A percentile compares a stretch with the other conserved stretches of the same genome.
Conservation (phyloP, 2,888 invertebrate species). For the Perizoma flavofasciatum region DNA sequence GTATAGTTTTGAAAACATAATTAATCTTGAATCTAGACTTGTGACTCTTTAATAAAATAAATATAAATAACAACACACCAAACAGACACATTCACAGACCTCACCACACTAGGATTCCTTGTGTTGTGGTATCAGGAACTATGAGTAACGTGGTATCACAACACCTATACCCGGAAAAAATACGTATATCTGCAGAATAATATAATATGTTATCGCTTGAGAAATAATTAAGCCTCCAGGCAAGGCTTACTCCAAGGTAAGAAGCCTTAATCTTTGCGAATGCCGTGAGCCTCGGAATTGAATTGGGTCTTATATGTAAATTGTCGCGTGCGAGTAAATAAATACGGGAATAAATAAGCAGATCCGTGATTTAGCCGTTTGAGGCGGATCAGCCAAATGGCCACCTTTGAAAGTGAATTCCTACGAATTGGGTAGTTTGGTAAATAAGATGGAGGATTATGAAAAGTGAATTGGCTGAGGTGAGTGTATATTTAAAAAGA, state of each 20-base stretch:
- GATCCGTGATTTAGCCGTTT: constrained; percentile 71
- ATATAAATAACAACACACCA: no score
- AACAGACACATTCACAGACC: no score
- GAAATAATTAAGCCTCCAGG: background rate
- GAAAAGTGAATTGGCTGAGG: background rate
- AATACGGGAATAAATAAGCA: constrained; percentile 76
- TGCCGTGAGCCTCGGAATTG: constrained; percentile 76
- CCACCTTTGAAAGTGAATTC: constrained; percentile 27
- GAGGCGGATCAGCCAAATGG: constrained; percentile 53
- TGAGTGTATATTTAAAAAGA: background rate
- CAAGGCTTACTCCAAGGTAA: constrained; percentile 1
- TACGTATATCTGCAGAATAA: no score
- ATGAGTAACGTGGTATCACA: no score
- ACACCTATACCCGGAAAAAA: no score
- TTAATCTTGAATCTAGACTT: no score
- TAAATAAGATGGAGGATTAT: constrained; percentile 3
- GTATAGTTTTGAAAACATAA: no score
- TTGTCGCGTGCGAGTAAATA: constrained; percentile 79
- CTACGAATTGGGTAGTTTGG: constrained; percentile 1
- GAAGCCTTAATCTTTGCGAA: constrained; percentile 75
- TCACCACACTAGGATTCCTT: no score
- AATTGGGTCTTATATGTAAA: constrained; percentile 81
- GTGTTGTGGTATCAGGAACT: no score
- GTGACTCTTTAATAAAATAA: no score
- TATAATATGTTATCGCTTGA: no score